A percentile compares a stretch with the other conserved stretches of the same genome.
phyloP scores from a whole-genome alignment of 2,888 invertebrate genomes.

The Bombylius major region DNA sequence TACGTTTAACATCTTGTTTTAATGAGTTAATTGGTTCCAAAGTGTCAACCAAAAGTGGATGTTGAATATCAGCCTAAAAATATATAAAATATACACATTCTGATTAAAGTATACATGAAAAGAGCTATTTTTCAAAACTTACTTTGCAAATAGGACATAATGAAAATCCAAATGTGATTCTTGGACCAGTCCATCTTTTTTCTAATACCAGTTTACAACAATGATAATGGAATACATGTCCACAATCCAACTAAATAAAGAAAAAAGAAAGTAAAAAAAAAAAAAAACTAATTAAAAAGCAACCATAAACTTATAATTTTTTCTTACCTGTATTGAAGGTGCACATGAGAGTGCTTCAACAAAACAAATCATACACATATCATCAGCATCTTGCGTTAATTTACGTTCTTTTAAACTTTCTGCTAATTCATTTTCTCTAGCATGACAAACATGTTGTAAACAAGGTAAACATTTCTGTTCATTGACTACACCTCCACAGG shows the following conservation, averaged over 20 bases:
- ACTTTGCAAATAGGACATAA: slow-evolving; percentile 95
- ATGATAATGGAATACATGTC: slow-evolving; percentile 91
- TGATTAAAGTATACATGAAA: too few relatives aligned
- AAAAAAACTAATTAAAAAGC: not conserved
- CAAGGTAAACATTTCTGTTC: slow-evolving; percentile 83
- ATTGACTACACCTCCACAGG: slow-evolving; percentile 84
- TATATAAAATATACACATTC: not conserved
- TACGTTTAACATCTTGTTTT: slow-evolving; percentile 80
- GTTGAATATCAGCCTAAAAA: slow-evolving; percentile 56
- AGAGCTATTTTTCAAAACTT: slow-evolving; percentile 17
- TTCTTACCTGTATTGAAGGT: slow-evolving; percentile 71
- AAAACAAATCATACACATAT: slow-evolving; percentile 99
- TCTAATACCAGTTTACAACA: slow-evolving; percentile 76
- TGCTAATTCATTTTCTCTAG: slow-evolving; percentile 29
- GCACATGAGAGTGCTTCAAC: slow-evolving; percentile 92
- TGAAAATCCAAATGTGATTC: slow-evolving; percentile 92
- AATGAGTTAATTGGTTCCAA: slow-evolving; percentile 69
- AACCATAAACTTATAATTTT: not conserved
- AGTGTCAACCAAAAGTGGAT: slow-evolving; percentile 63
- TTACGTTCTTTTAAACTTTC: slow-evolving; percentile 33
- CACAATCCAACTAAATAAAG: slow-evolving; percentile 61
- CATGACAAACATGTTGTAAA: slow-evolving; percentile 66
- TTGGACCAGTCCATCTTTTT: slow-evolving; percentile 86
- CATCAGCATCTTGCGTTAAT: slow-evolving; percentile 91
- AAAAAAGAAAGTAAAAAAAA: slow-evolving; percentile 15